Evolutionary conservation across 2,797 vertebrate species (phyloP).

Genomic region (Enteromius viviparus): DNA sequence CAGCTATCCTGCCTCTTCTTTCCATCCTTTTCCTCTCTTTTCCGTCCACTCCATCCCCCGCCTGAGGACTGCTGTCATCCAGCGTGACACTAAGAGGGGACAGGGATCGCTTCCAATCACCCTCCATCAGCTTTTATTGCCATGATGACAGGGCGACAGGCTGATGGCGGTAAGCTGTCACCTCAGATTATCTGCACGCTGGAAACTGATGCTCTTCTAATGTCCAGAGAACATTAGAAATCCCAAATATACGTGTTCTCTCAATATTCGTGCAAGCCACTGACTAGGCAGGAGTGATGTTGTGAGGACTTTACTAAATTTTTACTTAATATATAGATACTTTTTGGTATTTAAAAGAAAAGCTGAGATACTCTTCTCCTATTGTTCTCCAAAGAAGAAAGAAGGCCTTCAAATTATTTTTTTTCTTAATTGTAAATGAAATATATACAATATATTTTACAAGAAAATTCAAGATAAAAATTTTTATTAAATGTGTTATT

Average conservation of each 20-base stretch:
- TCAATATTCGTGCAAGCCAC: conserved; percentile 12
- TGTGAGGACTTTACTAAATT: background rate
- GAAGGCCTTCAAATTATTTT: background rate
- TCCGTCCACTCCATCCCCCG: conserved; percentile 55
- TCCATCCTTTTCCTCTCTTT: conserved; percentile 48
- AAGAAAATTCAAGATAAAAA: background rate
- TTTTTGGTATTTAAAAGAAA: background rate
- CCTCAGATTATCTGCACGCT: conserved; percentile 50
- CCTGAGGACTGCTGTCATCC: conserved; percentile 63
- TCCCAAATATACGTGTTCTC: conserved; percentile 47
- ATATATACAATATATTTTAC: background rate
- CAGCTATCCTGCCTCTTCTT: conserved; percentile 62
- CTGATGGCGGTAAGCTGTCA: conserved; percentile 69
- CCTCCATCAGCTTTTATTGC: conserved; percentile 62
- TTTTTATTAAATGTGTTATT: no score
- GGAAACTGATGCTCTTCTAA: conserved; percentile 61
- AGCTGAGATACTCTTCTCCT: background rate
- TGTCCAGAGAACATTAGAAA: conserved; percentile 43
- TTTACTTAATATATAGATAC: no score
- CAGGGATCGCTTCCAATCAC: conserved; percentile 71
- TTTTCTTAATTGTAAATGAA: background rate
- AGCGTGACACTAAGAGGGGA: conserved; percentile 76
- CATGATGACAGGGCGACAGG: conserved; percentile 64
- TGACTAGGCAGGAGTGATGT: conserved; percentile 8
- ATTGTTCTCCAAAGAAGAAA: background rate